Evolutionary conservation across 2,888 invertebrate genomes (phyloP), one percentile per base, ranked within the genome.

Genomic region (Calliphora vomitoria): DNA sequence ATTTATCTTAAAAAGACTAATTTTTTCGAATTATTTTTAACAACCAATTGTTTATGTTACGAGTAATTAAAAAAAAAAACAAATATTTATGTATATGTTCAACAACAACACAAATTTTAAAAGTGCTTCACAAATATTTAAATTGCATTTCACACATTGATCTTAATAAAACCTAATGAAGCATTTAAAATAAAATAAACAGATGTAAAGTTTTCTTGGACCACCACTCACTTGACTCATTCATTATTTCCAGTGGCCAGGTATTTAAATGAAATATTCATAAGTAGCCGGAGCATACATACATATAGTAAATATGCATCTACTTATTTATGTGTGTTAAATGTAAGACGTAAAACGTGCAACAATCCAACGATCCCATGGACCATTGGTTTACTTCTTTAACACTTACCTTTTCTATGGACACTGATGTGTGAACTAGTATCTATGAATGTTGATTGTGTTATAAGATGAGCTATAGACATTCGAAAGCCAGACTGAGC

Each of bases 161-260:
- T 75, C 66, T 58, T 85, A 88, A 88, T 88, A 82, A 88, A 88
- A 82, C 55, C 80, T 69, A 79, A 85, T 85, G 85, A 88, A 85
- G 80, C 66, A 82, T 75, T 79, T 64, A 44, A 80, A 60, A n/a
- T 60, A 72, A 87, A 85, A 85, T 85, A 79, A 85, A 82, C 78
- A 82, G 74, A 79, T 55, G 64, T 44, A 41, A 53, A 53, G 38
- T 18, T 38, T 60, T 71, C 47, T 44, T 47, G 20, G 81, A 71
- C 84, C 72, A 72, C 71, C 55, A 64, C 25, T 53, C 11, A 10
- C 35, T 35, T 18, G 11, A 58, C 55, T 5, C 11, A 44, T 38
- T n/a, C 15, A 38, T 50, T 20, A 5, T 20, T 18, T 47, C 13
- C 8, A 55, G 8, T 35, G 35, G 50, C n/a, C 15, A 71, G n/a